These are phyloP conservation scores for Nebria brevicollis DNA, from an alignment of 2,888 invertebrate species.

Conservation along the genomic window DNA sequence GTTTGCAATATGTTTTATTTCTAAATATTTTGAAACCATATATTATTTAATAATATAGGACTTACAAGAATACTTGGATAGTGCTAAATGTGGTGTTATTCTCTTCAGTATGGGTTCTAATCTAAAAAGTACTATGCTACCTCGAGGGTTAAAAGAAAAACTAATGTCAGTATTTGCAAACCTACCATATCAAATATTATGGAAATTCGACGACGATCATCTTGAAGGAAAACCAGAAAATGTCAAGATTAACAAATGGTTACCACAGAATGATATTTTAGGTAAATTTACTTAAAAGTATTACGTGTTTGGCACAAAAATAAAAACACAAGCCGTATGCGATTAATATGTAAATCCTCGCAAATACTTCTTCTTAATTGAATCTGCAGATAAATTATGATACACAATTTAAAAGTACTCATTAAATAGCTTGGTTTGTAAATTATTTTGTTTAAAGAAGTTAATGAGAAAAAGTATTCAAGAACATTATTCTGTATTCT, in stretches of 20 bases:
- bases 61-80: constrained; percentile 47
- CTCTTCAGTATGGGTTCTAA: constrained; percentile 55
- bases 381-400: no score
- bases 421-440: no score
- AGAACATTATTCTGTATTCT: no score
- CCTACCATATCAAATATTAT: constrained; percentile 59
- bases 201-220: constrained; percentile 65
- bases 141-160: constrained; percentile 49
- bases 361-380: no score
- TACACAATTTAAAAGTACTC: no score
- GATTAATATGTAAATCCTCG: no score
- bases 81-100: constrained; percentile 52
- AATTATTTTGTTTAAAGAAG: no score
- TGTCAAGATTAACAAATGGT: constrained; percentile 61
- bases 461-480: no score
- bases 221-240: constrained; percentile 59
- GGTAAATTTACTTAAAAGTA: background rate
- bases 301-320: no score
- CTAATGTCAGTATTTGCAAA: constrained; percentile 52
- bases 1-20: no score
- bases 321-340: no score
- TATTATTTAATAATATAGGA: background rate
- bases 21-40: no score
- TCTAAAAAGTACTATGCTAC: constrained; percentile 51
- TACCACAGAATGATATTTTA: constrained; percentile 60